Evolutionary conservation across 1,140 invertebrate genomes (phyloP), one percentile per base, ranked within the genome.

Genomic region (Gonatopus flavifemur): DNA sequence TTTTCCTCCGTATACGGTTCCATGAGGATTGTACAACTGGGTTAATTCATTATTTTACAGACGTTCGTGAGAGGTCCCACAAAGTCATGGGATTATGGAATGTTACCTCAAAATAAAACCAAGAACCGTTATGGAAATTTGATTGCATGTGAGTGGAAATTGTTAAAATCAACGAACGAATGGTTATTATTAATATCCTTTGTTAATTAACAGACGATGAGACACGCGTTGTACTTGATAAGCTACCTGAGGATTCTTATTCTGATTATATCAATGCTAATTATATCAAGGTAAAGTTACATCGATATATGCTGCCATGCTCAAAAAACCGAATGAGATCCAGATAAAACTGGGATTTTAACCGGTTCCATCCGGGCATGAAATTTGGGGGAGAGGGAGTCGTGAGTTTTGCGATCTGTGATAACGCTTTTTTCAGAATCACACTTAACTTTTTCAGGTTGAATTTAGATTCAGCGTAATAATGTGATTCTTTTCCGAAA

Each of bases 231-330:
- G 74, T 86, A 41, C 67, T 90, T 3, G 76, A 84, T 31, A 79
- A 81, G 21, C 64, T 85, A 32, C 79, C 84, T 21, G 77, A 79
- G 6, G 74, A 82, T 31, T 70, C 74, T 12, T 80, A 80, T 19
- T 82, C 80, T 48, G 96, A 99, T 78, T 99, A 99, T 68, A 98
- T 98, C 48, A 99, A 99, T 80, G 94, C 96, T 22, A 98, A 95
- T 75, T 96, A 93, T 67, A 88, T 91, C 60, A 88, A 86, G 80
- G 89, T 90, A 69, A n/a, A 55, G 35, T 41, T 31, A 30, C 33
- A 18, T 32, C 28, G 9, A 50, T 12, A 32, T 41, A 21, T 40
- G 21, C 21, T 15, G 41, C 20, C n/a, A n/a, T n/a, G n/a, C n/a
- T n/a, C n/a, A n/a, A n/a, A n/a, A n/a, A n/a, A n/a, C n/a, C n/a